A percentile compares a stretch with the other conserved stretches of the same genome.
phyloP scores from a whole-genome alignment of 2,888 invertebrate species.

The Empis livida region DNA sequence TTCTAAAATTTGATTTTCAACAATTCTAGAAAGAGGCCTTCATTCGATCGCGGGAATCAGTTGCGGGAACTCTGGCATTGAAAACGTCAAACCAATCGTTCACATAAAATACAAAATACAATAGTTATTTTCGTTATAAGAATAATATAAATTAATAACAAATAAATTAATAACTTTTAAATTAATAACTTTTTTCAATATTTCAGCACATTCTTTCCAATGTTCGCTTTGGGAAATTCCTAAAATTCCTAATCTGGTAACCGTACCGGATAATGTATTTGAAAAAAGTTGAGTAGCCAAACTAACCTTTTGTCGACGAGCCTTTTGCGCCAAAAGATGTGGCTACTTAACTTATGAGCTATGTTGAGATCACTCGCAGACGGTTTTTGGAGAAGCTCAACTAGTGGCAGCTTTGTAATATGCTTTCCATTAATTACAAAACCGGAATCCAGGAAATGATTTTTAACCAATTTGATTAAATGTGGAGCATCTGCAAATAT shows the following conservation, averaged over 20 bases:
- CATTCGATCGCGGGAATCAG: constrained; percentile 10
- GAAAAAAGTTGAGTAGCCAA: constrained; percentile 12
- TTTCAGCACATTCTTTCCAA: background rate
- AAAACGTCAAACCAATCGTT: constrained; percentile 19
- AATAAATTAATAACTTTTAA: no score
- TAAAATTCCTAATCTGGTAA: constrained; percentile 7
- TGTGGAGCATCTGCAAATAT: no score
- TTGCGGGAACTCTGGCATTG: no score
- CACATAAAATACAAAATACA: constrained; percentile 5
- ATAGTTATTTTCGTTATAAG: no score
- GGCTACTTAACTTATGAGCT: constrained; percentile 1
- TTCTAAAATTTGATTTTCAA: constrained; percentile 13
- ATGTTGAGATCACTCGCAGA: background rate
- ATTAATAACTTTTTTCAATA: no score
- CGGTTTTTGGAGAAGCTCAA: background rate
- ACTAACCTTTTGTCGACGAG: background rate
- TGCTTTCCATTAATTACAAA: background rate
- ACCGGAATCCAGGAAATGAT: background rate
- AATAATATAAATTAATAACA: no score
- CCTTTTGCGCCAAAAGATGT: background rate
- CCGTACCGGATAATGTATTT: constrained; percentile 13
- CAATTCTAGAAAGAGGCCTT: constrained; percentile 11
- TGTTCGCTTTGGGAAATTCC: background rate
- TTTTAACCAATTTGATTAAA: background rate
- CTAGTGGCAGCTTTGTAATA: background rate